A percentile compares a stretch with the other conserved stretches of the same genome.
These are phyloP conservation scores for Toxotes lorentzi DNA, from an alignment of 2,797 vertebrate genomes.

Conservation along the genomic window DNA sequence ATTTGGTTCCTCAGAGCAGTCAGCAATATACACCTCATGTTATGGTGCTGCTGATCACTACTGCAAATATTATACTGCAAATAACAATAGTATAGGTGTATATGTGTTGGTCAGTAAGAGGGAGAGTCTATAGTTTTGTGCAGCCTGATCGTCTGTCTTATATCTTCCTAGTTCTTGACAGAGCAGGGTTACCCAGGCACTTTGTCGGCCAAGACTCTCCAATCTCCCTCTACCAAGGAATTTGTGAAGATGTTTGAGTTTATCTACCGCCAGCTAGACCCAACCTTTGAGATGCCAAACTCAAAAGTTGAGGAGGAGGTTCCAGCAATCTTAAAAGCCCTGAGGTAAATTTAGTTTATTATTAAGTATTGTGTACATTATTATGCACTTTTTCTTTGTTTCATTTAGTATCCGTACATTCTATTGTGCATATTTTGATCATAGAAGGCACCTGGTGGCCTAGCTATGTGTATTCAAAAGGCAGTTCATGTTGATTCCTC, in stretches of 20 bases:
- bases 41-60: background rate
- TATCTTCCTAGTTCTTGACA: slow-evolving; percentile 87
- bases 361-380: background rate
- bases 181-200: slow-evolving; percentile 89
- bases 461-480: background rate
- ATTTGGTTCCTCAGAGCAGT: background rate
- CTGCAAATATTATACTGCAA: too few species aligned
- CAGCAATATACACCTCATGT: background rate
- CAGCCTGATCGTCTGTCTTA: background rate
- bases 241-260: slow-evolving; percentile 97
- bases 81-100: too few species aligned
- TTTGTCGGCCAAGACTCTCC: slow-evolving; percentile 91
- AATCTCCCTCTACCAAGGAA: slow-evolving; percentile 95
- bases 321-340: slow-evolving; percentile 91
- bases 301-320: slow-evolving; percentile 97
- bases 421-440: background rate
- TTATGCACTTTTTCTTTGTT: background rate
- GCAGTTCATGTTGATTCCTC: background rate
- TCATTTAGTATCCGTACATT: background rate
- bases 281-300: slow-evolving; percentile 91
- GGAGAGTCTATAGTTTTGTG: too few species aligned
- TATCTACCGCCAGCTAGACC: slow-evolving; percentile 91
- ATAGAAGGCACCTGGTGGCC: background rate
- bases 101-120: too few species aligned
- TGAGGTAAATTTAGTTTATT: slow-evolving; percentile 84